Evolutionary conservation across 30 jellyfish, hydroid and myxozoan species (phyloP).

Genomic region (Hydractinia echinata): DNA sequence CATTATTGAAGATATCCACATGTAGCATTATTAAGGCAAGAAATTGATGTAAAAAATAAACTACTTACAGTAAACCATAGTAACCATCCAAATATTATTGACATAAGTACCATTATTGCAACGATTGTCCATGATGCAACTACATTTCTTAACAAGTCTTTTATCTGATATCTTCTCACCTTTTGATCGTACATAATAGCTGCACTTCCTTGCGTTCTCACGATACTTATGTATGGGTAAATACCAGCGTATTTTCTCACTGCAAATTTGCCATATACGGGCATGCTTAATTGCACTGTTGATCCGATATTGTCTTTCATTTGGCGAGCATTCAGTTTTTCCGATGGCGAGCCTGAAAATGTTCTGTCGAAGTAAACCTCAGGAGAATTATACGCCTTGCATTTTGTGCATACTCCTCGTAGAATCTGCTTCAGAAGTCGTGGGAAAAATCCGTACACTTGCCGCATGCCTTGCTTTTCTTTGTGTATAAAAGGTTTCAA

Average conservation of each 20-base stretch:
- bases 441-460: not conserved
- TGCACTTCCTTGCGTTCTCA: constrained; percentile 6
- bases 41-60: too few relatives aligned
- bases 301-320: not conserved
- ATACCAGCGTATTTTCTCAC: not conserved
- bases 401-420: not conserved
- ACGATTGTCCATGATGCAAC: not conserved
- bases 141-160: not conserved
- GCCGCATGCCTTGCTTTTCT: not conserved
- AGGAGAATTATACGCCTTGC: not conserved
- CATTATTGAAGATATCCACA: too few relatives aligned
- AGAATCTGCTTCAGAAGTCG: not conserved
- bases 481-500: not conserved
- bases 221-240: not conserved
- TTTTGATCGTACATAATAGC: not conserved
- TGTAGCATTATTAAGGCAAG: too few relatives aligned
- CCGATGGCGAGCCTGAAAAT: not conserved
- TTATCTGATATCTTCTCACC: not conserved
- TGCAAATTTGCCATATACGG: not conserved
- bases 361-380: not conserved
- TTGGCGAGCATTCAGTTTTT: not conserved
- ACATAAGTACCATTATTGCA: not conserved
- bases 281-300: not conserved
- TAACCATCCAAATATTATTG: not conserved
- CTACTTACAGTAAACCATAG: not conserved